Evolutionary conservation across 2,888 invertebrate species (phyloP), one percentile per base, ranked within the genome.

Genomic region (Busseola fusca): DNA sequence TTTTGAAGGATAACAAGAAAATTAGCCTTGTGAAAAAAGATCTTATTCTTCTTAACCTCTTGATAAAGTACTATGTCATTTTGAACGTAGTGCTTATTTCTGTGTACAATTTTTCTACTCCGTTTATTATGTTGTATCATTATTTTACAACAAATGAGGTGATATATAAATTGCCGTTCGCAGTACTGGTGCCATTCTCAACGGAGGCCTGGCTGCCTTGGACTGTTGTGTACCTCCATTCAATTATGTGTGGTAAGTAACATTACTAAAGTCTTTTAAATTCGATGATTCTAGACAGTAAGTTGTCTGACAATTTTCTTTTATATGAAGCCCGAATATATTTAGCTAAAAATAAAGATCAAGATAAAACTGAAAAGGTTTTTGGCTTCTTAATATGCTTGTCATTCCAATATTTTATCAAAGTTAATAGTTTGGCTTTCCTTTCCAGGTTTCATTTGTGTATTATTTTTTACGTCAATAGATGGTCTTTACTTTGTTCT

Each of bases 401-500:
- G 9, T 16, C 10, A 34, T 14, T 14, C 3, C 14, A 54, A 68
- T 60, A 60, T 34, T n/a, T 37, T n/a, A 25, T 9, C 12, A 21
- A 7, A 34, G 10, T 14, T 52, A 56, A 40, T 6, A 9, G 14
- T 65, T 69, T 37, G 12, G 1, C 40, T 72, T 50, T 63, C 5
- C 12, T 50, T 70, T 71, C 0, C 87, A 95, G 95, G 93, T 81
- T 93, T 90, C 52, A 83, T 90, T 30, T 93, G 94, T 73, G 89
- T 92, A 0, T 68, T 93, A 30, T 93, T 85, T 75, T 93, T 84
- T 54, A 91, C 92, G 1, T 90, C 91, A 0, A 86, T 89, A 0
- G 95, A 95, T 71, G 90, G 91, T 1, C 67, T 94, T 0, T 95
- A 93, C 70, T 93, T 89, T 59, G 85, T 92, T 6, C 67, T 94